Evolutionary conservation across 2,797 vertebrate genomes (phyloP), one percentile per base, ranked within the genome.

Genomic region (Microcaecilia unicolor): DNA sequence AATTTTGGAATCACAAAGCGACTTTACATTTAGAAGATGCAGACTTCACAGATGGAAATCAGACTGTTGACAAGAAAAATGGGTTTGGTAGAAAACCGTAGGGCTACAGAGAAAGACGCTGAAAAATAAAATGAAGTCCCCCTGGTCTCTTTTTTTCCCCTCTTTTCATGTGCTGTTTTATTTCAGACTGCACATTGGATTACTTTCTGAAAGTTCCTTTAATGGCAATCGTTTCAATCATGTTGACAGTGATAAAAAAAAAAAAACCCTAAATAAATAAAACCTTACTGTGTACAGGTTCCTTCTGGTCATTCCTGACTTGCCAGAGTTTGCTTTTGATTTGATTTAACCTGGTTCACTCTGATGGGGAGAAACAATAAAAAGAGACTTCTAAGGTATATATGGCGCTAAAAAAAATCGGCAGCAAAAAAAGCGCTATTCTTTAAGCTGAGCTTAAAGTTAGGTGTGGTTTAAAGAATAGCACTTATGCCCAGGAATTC

Each of bases 21-120:
- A 32, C 31, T 37, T 64, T 44, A 41, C 29, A 54, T 56, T 38
- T 41, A 20, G 40, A 28, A 41, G 50, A 43, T 39, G 34, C 51
- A 14, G 14, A 29, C 46, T 40, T 32, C 46, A 67, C 28, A 63
- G 50, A 59, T 34, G 41, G 55, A 73, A 66, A 61, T 59, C 33
- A 67, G 38, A n/a, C n/a, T n/a, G n/a, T n/a, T n/a, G n/a, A n/a
- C n/a, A n/a, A n/a, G n/a, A n/a, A n/a, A n/a, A n/a, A n/a, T n/a
- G n/a, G 40, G 11, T 55, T 49, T 36, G 20, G 55, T 25, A 45
- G 41, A 44, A 24, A 13, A 20, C n/a, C 11, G 34, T 44, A 44
- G 57, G 35, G 34, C 25, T 22, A 30, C 51, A 48, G n/a, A 40
- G 27, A 18, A 25, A 18, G 25, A 23, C 7, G 25, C n/a, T 23